Percentiles rank a stretch among this genome's conserved stretches.
phyloP scores from a whole-genome alignment of 2,888 invertebrate genomes.

The Caenorhabditis japonica region DNA sequence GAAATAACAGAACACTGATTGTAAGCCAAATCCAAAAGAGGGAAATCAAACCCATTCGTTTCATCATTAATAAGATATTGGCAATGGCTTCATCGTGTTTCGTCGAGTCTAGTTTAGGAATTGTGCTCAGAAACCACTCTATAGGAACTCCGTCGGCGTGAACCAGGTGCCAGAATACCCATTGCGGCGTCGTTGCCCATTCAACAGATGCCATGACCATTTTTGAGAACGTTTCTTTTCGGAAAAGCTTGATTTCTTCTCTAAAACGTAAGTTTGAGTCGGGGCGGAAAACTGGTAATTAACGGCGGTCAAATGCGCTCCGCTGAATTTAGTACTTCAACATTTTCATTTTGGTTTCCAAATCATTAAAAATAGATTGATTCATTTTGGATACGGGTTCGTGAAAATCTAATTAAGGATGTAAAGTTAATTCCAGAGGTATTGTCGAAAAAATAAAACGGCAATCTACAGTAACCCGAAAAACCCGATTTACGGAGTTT shows the following conservation, averaged over 20 bases:
- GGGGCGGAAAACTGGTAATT: too few species aligned
- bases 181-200: constrained; percentile 98
- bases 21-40: neutral
- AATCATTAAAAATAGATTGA: too few species aligned
- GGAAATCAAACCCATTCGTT: constrained; percentile 77
- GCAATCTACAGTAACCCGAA: too few species aligned
- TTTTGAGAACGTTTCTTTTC: constrained; percentile 79
- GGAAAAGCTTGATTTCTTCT: constrained; percentile 83
- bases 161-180: constrained; percentile 92
- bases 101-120: constrained; percentile 82
- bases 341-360: too few species aligned
- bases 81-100: constrained; percentile 93
- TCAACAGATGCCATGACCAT: constrained; percentile 84
- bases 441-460: too few species aligned
- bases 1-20: too few species aligned
- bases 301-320: too few species aligned
- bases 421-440: too few species aligned
- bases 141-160: constrained; percentile 63
- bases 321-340: too few species aligned
- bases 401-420: too few species aligned
- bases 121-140: constrained; percentile 62
- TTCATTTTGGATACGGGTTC: too few species aligned
- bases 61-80: constrained; percentile 89
- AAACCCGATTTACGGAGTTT: too few species aligned
- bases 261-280: constrained; percentile 83